Evolutionary conservation across 2,888 invertebrate genomes (phyloP), one percentile per base, ranked within the genome.

Genomic region (Ormyrus labotus): DNA sequence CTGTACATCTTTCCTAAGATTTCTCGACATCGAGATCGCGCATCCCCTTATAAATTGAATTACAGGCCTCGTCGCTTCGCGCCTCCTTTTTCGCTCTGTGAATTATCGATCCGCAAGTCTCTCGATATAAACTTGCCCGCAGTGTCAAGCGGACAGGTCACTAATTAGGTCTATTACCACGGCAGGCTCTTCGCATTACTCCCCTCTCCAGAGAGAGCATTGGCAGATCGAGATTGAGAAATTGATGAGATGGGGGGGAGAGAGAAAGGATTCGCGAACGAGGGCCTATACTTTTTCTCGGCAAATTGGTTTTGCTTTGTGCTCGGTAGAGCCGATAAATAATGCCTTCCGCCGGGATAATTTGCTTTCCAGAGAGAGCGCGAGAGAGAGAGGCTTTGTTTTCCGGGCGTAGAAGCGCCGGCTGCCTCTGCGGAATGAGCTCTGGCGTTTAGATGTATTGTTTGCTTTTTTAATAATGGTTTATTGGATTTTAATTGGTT

Each of bases 91-190:
- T 34, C 34, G 34, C 19, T 60, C 53, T 5, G 51, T 10, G 63
- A 67, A 72, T 77, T 72, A 81, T 73, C 63, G 72, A 81, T 77
- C 34, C 34, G 34, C 34, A 34, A 34, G 34, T 3, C 10, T 10
- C 65, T 57, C 10, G 11, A 50, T 55, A 34, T 34, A 34, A 34
- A 58, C 34, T 61, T 51, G 19, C 34, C 48, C 47, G 50, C n/a
- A n/a, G 13, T n/a, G 64, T 77, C 61, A 57, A 72, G 76, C 50
- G 68, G 63, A 81, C 81, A 74, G 70, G 34, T 78, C 63, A 64
- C 73, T 73, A 81, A 81, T 81, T 73, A 69, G 73, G 55, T 78
- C 64, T 64, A 77, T 77, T 80, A 76, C 72, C 68, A 47, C 50
- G 65, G 69, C 48, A 47, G 45, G 53, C 51, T 13, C 61, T 47